phyloP scores from a whole-genome alignment of 2,888 invertebrate species.

The Polydrusus tereticollis region DNA sequence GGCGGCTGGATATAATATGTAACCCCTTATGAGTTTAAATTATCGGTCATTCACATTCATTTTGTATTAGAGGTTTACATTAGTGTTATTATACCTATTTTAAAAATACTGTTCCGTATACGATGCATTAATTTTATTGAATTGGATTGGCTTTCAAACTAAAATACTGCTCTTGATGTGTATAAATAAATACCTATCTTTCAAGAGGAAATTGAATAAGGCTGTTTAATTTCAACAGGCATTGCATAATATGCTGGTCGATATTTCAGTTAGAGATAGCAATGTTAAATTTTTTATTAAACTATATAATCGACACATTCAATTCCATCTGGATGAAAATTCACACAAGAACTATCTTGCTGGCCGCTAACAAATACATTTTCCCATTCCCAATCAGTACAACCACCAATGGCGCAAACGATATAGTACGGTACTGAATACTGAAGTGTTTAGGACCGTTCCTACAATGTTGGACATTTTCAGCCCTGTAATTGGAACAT shows the following conservation, averaged over 20 bases:
- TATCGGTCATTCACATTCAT: constrained; percentile 22
- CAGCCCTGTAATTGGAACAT: constrained; percentile 32
- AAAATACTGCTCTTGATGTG: constrained; percentile 18
- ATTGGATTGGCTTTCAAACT: constrained; percentile 20
- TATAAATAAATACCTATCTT: constrained; percentile 32
- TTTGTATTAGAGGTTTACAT: neutral
- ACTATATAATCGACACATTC: constrained; percentile 34
- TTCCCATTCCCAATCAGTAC: constrained; percentile 35
- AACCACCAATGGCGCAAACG: constrained; percentile 38
- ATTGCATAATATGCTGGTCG: neutral
- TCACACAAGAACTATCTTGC: constrained; percentile 29
- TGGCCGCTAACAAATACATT: constrained; percentile 25
- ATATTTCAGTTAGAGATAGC: neutral
- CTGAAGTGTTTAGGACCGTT: constrained; percentile 25
- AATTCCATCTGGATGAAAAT: constrained; percentile 37
- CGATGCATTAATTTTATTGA: constrained; percentile 27
- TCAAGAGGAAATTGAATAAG: constrained; percentile 8
- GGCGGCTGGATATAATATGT: too few relatives aligned
- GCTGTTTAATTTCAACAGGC: constrained; percentile 22
- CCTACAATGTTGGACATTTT: constrained; percentile 29
- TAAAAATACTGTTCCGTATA: constrained; percentile 19
- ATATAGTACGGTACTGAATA: constrained; percentile 34
- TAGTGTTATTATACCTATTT: neutral
- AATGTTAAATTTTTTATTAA: neutral
- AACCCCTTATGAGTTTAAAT: constrained; percentile 10